Conservation (phyloP, 1,140 invertebrate genomes). For the Bombus terrestris region DNA sequence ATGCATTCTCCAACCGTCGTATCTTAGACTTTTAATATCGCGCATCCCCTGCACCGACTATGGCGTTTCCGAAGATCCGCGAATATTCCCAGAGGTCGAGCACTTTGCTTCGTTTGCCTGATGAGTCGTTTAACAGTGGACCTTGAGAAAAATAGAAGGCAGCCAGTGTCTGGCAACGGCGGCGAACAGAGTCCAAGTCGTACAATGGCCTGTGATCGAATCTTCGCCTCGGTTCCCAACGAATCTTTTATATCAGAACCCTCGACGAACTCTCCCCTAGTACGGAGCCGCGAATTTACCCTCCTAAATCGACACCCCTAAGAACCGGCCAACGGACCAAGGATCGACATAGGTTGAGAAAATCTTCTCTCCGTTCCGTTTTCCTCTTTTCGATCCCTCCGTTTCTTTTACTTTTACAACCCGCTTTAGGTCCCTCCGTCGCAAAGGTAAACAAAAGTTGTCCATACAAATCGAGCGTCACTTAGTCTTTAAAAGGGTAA, state of each 20-base stretch:
- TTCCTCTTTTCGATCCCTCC: no score
- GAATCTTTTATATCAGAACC: constrained; percentile 78
- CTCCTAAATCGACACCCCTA: constrained; percentile 66
- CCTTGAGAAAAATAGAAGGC: constrained; percentile 59
- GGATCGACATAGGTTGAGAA: constrained; percentile 44
- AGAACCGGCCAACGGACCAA: constrained; percentile 56
- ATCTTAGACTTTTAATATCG: no score
- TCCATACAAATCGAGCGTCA: no score
- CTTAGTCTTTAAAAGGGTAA: not conserved
- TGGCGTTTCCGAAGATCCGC: not conserved
- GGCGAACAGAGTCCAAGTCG: constrained; percentile 60
- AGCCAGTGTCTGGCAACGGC: constrained; percentile 58
- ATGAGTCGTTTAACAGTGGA: constrained; percentile 42
- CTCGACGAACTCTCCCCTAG: constrained; percentile 72
- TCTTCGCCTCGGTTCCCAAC: constrained; percentile 81
- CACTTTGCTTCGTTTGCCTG: not conserved
- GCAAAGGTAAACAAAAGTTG: not conserved
- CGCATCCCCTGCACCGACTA: no score
- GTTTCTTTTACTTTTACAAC: not conserved
- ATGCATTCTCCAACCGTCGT: no score
- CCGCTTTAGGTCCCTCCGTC: not conserved
- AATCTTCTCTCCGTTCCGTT: constrained; percentile 1
- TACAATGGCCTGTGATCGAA: constrained; percentile 80
- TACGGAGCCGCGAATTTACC: constrained; percentile 68
- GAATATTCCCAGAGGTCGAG: constrained; percentile 52